Evolutionary conservation across 2,113 vertebrate genomes (phyloP), one percentile per base, ranked within the genome.

Genomic region (Hippocampus zosterae): DNA sequence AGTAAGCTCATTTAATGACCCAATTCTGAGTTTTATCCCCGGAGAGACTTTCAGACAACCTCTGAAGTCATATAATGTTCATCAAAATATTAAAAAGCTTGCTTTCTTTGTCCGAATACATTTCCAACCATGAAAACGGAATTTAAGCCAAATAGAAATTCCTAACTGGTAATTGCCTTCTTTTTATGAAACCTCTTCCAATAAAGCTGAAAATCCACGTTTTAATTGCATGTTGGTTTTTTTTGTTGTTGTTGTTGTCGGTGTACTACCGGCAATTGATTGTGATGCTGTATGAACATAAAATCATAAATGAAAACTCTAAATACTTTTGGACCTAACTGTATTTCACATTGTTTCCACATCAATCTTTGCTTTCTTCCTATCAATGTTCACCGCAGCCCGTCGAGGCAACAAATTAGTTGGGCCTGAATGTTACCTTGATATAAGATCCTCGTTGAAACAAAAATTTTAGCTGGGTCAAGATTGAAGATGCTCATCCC

Each of bases 401-500:
- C 7, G 4, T 55, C 19, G 8, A 55, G 52, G 12, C 55, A 57
- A 25, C 25, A 57, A 57, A 29, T 57, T 15, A 57, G 11, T 25
- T 57, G 25, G 23, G 25, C 55, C 55, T 27, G 4, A 57, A 57
- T 8, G 33, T 27, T 8, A 27, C n/a, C 23, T n/a, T 11, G 10
- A 2, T 42, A 12, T 12, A 42, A 12, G 4, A 56, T 11, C 23
- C 27, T 7, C 2, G 7, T 57, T 57, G 3, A 6, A 11, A 57
- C 33, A 6, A 12, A 57, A 57, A 29, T 27, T 12, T 29, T 27
- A 57, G 13, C 25, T 5, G 6, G 55, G 13, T 5, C 23, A 57
- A 57, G 55, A 60, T 60, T 33, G 27, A 60, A 60, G 27, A 18
- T 60, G 57, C 57, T 29, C 57, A 60, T 60, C 29, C 57, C 27